Evolutionary conservation across 2,113 vertebrate genomes (phyloP), one percentile per base, ranked within the genome.

Genomic region (Indicator indicator): DNA sequence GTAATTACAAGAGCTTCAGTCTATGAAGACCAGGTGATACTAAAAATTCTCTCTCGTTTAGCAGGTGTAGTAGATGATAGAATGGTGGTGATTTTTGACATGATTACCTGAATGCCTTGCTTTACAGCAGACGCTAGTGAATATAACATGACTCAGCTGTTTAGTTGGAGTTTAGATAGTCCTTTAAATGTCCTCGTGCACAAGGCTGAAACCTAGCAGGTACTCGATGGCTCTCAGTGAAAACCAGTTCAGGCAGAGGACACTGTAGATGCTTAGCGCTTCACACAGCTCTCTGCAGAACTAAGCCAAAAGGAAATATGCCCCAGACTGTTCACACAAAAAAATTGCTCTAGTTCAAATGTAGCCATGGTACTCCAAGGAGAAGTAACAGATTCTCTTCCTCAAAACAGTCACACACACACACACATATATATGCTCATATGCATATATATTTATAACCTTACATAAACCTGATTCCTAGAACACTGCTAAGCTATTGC

Each of bases 11-110:
- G 11, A 56, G 7, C 11, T 56, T 90, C 16, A 83, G 16, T 82
- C 42, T 28, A 48, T 32, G 33, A 77, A 86, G 87, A 88, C 12
- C 26, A 69, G 77, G 32, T 79, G 48, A 90, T n/a, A 65, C 40
- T 58, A 93, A 91, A 95, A 95, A 72, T 54, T 93, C 15, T 69
- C 16, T 65, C 19, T 92, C 69, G 5, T 46, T 89, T 93, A 91
- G 21, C 23, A 36, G 32, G 42, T 67, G 16, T 36, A 83, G 21
- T 14, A 93, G 59, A 68, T 9, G 40, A 83, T 30, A 82, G n/a
- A 70, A 63, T 38, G 12, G 11, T 69, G 5, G 50, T 9, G 5
- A 1, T 52, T 83, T 89, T 65, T 89, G 14, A 74, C 14, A 9
- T 81, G 36, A 87, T 84, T 91, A 83, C 24, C 70, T 68, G 33